These are phyloP conservation scores for Cataglyphis albicans DNA, from an alignment of 2,888 invertebrate genomes.

Conservation along the genomic window DNA sequence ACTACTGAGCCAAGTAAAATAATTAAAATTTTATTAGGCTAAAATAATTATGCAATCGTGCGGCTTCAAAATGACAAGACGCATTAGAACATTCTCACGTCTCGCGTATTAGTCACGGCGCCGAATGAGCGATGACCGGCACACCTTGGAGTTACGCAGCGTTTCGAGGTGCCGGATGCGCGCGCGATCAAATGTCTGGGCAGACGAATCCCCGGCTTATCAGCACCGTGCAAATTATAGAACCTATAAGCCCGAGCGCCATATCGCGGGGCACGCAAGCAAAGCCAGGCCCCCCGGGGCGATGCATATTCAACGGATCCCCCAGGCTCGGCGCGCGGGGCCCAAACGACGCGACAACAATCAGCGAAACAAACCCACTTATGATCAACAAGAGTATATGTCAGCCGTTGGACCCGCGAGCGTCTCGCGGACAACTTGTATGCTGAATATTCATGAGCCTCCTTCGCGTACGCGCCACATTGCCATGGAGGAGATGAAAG, in stretches of 20 bases:
- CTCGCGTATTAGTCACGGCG: conserved; percentile 11
- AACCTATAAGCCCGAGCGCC: conserved; percentile 73
- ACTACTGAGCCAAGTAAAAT: neutral
- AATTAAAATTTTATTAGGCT: neutral
- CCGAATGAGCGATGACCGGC: conserved; percentile 43
- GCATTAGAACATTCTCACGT: conserved; percentile 1
- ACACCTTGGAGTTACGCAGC: conserved; percentile 52
- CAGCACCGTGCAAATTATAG: conserved; percentile 79
- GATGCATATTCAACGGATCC: conserved; percentile 82
- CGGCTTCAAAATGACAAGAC: conserved; percentile 21
- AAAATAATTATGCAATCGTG: neutral
- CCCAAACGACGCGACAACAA: conserved; percentile 81
- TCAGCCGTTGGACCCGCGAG: conserved; percentile 77
- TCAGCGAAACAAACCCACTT: conserved; percentile 84
- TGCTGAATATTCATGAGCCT: conserved; percentile 83
- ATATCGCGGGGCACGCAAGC: conserved; percentile 68
- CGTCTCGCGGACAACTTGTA: conserved; percentile 80
- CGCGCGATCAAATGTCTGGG: conserved; percentile 37
- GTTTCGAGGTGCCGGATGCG: conserved; percentile 49
- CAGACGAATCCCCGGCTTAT: conserved; percentile 69
- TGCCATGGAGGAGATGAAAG: conserved; percentile 45
- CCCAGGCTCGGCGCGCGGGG: conserved; percentile 72
- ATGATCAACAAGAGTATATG: conserved; percentile 84
- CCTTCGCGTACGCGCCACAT: conserved; percentile 51
- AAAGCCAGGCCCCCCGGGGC: conserved; percentile 54